Evolutionary conservation across 2,797 vertebrate genomes (phyloP).

Genomic region (Silurus lanzhouensis): DNA sequence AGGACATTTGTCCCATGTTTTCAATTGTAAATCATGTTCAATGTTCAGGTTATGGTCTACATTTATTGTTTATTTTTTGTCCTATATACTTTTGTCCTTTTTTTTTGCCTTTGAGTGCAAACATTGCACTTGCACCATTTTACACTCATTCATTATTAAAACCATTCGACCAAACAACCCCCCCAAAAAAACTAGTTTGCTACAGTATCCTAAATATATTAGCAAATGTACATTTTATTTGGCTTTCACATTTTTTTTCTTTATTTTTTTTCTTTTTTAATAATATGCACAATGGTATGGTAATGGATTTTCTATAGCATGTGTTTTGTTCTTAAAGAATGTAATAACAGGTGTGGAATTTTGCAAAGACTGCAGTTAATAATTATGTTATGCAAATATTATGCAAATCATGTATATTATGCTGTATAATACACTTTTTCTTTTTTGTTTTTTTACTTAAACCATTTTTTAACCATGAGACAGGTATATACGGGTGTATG

Average conservation of each 20-base stretch:
- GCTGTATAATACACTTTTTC: background rate
- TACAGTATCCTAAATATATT: background rate
- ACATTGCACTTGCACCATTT: no score
- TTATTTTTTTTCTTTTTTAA: no score
- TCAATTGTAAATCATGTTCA: no score
- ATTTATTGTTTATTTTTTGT: no score
- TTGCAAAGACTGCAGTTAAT: background rate
- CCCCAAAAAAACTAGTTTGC: background rate
- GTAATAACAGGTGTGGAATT: background rate
- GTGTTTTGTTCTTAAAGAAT: background rate
- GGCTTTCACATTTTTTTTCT: no score
- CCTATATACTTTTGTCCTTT: no score
- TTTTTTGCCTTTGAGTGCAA: no score
- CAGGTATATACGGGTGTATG: background rate
- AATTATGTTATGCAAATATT: background rate
- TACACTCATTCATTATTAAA: no score
- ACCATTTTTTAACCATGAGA: background rate
- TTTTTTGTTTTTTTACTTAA: background rate
- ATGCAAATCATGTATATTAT: constrained; percentile 4
- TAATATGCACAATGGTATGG: background rate
- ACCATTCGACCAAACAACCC: background rate
- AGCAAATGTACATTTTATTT: no score
- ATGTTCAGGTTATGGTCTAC: no score
- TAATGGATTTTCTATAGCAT: background rate
- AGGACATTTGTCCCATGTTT: no score